Evolutionary conservation across 2,888 invertebrate genomes (phyloP).

Genomic region (Tolmerus cingulatus): DNA sequence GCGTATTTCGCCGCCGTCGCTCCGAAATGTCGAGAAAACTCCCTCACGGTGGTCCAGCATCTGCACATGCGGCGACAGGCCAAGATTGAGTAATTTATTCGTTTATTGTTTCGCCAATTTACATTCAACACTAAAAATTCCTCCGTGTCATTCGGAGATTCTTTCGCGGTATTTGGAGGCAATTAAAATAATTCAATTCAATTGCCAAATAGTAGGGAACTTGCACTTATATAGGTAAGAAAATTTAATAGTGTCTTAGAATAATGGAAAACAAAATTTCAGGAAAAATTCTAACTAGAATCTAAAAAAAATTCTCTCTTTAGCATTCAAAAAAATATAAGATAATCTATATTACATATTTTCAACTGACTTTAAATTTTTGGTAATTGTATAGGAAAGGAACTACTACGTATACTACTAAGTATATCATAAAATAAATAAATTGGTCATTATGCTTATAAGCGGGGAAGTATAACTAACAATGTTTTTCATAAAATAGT

Average conservation of each 20-base stretch:
- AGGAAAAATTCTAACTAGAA: too few relatives aligned
- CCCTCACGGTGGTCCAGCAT: constrained; percentile 33
- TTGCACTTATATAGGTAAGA: too few relatives aligned
- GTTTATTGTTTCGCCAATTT: constrained; percentile 43
- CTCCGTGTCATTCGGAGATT: constrained; percentile 8
- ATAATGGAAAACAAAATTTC: neutral
- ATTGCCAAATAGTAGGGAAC: neutral
- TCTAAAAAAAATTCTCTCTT: too few relatives aligned
- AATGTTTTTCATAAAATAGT: too few relatives aligned
- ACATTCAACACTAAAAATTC: constrained; percentile 28
- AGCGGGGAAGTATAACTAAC: too few relatives aligned
- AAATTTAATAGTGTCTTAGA: neutral
- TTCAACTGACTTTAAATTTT: too few relatives aligned
- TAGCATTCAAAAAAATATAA: too few relatives aligned
- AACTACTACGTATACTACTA: too few relatives aligned
- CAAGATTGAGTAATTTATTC: constrained; percentile 47
- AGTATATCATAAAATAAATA: too few relatives aligned
- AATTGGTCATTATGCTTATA: too few relatives aligned
- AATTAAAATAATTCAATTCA: constrained; percentile 10
- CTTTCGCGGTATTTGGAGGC: neutral
- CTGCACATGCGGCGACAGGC: constrained; percentile 9
- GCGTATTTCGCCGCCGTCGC: constrained; percentile 33
- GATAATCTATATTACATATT: too few relatives aligned
- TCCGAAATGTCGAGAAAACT: constrained; percentile 19
- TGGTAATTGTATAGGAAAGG: too few relatives aligned